Percentiles rank a stretch among this genome's conserved stretches.
Evolutionary conservation across 2,113 vertebrate genomes (phyloP).

Genomic region (Nannobrachium achirus): DNA sequence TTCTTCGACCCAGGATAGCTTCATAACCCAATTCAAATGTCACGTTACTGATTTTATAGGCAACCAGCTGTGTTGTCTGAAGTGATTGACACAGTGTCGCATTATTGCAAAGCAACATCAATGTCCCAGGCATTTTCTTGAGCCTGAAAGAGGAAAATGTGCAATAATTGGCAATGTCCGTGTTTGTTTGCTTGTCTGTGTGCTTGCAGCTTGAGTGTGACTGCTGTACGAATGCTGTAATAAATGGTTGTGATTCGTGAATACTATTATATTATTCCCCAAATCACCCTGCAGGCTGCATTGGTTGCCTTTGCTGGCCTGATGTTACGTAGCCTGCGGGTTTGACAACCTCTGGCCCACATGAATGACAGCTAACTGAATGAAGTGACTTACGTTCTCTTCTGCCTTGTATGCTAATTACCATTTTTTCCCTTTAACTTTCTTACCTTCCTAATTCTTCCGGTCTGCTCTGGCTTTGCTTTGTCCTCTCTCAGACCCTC

Average conservation of each 20-base stretch:
- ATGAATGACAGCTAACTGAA: no score
- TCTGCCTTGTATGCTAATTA: slow-evolving; percentile 35
- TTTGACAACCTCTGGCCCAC: no score
- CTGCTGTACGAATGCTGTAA: no score
- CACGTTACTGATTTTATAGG: background rate
- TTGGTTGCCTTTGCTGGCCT: background rate
- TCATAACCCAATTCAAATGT: background rate
- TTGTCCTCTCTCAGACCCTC: slow-evolving; percentile 84
- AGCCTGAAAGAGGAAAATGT: background rate
- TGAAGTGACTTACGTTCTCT: background rate
- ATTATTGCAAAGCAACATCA: no score
- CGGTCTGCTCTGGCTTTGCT: slow-evolving; percentile 44
- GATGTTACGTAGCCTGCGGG: no score
- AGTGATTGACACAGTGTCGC: background rate
- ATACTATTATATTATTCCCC: background rate
- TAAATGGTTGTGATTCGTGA: no score
- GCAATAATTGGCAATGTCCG: background rate
- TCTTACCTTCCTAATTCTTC: background rate
- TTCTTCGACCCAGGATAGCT: background rate
- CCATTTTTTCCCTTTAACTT: slow-evolving; percentile 14
- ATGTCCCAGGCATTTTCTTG: background rate
- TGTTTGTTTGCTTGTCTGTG: background rate
- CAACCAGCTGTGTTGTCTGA: background rate
- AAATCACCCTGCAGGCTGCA: background rate
- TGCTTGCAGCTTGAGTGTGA: no score